Base-by-base conservation (phyloP, 2,797 vertebrate genomes). In the Acanthurus tractus region DNA sequence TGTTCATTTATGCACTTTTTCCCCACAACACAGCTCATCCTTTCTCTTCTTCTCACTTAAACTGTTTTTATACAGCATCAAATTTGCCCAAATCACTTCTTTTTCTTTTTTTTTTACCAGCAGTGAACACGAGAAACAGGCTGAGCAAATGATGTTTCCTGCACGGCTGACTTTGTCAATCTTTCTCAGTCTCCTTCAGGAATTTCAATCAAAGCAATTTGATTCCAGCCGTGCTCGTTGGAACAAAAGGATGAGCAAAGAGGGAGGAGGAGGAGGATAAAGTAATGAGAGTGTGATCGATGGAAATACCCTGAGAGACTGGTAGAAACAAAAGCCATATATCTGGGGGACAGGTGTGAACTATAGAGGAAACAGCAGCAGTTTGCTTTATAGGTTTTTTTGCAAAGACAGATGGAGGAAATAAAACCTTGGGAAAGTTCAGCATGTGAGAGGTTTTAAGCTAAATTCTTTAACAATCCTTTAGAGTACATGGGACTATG, bases 201-300 rank as follows among this genome's bases (percentile, higher is more conserved):
- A 61, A 38, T 83, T 70, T 78, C 58, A 83, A 66, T 89, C 78
- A 86, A 69, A 78, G 72, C 48, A 36, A 74, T 76, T 68, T 53
- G 4, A 74, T 46, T 65, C 46, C 36, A 63, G 66, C 10, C 0
- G 34, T 14, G 44, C 40, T 9, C 10, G 25, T 0, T 45, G 61
- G 53, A 84, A 72, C 45, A 69, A 70, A 8, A 40, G 45, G 53
- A 44, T 67, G 78, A 75, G 25, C 50, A 52, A 56, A 54, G 23
- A 53, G 22, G 29, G 40, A 38, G 55, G 18, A 70, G 38, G 50
- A 56, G 62, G 50, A 57, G 34, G 42, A 29, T 29, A 29, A 29
- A 66, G 56, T 62, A 64, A 68, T 46, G 58, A 80, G 44, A 73
- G 34, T n/a, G 50, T 65, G 64, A 70, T 70, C 6, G 53, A 83